phyloP scores from a whole-genome alignment of 2,888 invertebrate genomes.

The Epinotia ramella region DNA sequence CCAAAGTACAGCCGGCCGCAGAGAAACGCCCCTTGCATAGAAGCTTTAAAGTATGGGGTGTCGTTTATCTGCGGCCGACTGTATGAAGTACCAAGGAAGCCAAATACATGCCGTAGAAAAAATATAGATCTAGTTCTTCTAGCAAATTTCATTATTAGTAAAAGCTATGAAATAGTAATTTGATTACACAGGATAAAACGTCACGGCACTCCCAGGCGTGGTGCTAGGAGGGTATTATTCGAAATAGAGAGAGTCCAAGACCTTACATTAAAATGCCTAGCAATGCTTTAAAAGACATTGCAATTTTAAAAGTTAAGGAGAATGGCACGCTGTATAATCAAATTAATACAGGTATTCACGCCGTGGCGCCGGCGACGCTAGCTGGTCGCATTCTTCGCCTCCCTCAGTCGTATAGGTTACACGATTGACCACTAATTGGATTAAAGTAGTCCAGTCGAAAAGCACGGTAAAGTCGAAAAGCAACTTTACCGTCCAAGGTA shows the following conservation, averaged over 20 bases:
- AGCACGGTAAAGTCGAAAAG: too few species aligned
- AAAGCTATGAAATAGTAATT: constrained; percentile 4
- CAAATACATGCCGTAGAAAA: neutral
- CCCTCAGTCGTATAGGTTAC: too few species aligned
- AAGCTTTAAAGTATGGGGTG: too few species aligned
- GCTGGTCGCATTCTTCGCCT: too few species aligned
- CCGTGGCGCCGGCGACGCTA: too few species aligned
- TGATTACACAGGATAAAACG: neutral
- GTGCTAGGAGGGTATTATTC: neutral
- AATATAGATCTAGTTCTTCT: neutral
- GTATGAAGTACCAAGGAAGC: neutral
- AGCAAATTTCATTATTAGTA: neutral
- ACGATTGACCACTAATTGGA: too few species aligned
- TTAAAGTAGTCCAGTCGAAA: too few species aligned
- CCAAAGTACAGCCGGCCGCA: neutral
- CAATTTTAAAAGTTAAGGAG: neutral
- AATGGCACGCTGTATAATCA: neutral
- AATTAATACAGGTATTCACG: neutral
- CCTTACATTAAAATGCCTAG: too few species aligned
- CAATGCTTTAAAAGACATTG: neutral
- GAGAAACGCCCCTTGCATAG: too few species aligned
- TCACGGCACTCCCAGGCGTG: neutral
- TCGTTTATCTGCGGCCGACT: too few species aligned
- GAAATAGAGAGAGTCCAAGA: neutral
- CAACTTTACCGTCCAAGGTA: too few species aligned